Conservation (phyloP, 1,140 invertebrate genomes). For the Phymastichus coffea region DNA sequence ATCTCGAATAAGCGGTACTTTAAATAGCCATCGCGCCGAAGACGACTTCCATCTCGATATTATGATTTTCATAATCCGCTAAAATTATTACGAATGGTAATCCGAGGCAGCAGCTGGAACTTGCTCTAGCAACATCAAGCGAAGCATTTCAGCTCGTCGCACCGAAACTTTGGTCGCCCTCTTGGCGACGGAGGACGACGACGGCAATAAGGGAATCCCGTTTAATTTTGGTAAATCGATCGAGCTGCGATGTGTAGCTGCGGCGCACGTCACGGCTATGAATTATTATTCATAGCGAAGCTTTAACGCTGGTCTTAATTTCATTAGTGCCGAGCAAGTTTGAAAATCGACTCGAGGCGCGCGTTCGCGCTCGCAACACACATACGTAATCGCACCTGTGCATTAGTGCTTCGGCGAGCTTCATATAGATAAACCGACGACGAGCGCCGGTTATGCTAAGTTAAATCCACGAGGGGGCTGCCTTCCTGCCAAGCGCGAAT, state of each 20-base stretch:
- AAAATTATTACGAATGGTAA: too few species aligned
- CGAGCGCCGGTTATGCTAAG: slow-evolving; percentile 5
- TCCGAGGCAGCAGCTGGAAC: too few species aligned
- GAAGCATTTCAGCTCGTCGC: too few species aligned
- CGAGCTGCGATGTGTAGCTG: background rate
- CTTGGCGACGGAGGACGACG: too few species aligned
- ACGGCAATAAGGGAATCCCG: background rate
- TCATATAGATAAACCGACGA: background rate
- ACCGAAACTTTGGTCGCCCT: too few species aligned
- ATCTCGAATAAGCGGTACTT: too few species aligned
- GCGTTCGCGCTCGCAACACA: background rate
- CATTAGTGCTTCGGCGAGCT: slow-evolving; percentile 1
- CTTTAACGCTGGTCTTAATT: background rate
- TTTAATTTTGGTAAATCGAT: too few species aligned
- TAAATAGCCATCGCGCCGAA: too few species aligned
- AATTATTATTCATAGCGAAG: slow-evolving; percentile 22
- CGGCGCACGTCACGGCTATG: background rate
- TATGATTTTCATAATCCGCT: too few species aligned
- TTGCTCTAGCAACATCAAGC: too few species aligned
- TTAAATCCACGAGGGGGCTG: slow-evolving; percentile 11
- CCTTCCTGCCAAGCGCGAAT: background rate
- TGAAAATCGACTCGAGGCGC: slow-evolving; percentile 17
- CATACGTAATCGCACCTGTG: background rate
- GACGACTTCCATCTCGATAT: too few species aligned
- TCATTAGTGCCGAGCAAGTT: slow-evolving; percentile 10